Conservation (phyloP, 2,113 vertebrate species). For the Pavo muticus region DNA sequence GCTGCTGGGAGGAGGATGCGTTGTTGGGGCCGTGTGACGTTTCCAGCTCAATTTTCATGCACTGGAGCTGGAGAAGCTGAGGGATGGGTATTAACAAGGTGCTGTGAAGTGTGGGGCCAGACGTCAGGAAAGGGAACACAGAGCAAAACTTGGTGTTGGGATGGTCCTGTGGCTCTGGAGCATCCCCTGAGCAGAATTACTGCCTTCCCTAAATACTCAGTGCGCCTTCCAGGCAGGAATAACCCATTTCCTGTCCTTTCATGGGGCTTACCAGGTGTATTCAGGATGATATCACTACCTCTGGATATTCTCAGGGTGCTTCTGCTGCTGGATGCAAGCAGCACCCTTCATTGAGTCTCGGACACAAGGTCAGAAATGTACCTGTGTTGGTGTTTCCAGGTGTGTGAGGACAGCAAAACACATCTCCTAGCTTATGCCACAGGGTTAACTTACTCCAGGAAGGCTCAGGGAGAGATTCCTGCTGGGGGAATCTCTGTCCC, state of each 20-base stretch:
- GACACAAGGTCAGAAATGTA: accelerated
- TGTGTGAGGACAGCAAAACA: not conserved
- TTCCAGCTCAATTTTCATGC: not conserved
- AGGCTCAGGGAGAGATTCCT: not conserved
- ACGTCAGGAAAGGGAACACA: accelerated
- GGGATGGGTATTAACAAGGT: not conserved
- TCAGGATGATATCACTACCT: not conserved
- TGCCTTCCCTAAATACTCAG: not conserved
- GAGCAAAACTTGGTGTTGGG: not conserved
- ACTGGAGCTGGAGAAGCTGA: not conserved
- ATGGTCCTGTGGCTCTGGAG: not conserved
- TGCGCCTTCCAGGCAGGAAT: not conserved
- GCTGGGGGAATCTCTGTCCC: not conserved
- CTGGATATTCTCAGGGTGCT: not conserved
- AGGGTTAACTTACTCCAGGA: not conserved
- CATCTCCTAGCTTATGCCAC: not conserved
- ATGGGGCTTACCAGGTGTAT: not conserved
- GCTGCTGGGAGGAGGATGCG: accelerated
- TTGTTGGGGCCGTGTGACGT: accelerated
- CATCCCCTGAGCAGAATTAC: not conserved
- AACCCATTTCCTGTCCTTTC: not conserved
- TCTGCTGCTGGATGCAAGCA: not conserved
- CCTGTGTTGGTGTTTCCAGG: not conserved
- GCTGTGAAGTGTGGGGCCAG: not conserved
- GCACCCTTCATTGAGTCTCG: not conserved